A percentile compares a stretch with the other conserved stretches of the same genome.
Evolutionary conservation across 2,797 vertebrate species (phyloP).

Genomic region (Tiaroga cobitis): DNA sequence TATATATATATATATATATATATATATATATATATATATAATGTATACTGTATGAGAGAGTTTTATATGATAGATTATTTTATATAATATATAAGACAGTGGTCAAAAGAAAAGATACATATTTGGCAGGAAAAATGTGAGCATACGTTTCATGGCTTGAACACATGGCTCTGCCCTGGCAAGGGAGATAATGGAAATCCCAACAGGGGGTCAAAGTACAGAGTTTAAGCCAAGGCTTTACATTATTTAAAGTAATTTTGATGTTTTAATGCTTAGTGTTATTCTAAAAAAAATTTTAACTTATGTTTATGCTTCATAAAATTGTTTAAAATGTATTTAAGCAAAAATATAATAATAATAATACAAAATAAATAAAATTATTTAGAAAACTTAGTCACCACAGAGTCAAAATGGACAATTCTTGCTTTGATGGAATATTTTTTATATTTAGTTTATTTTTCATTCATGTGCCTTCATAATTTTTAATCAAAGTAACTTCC

Average conservation of each 20-base stretch:
- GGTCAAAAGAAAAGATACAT: slow-evolving; percentile 8
- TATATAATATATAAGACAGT: not conserved
- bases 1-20: not conserved
- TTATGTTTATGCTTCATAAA: not conserved
- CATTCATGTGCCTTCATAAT: not conserved
- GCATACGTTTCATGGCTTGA: slow-evolving; percentile 56
- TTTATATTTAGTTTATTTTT: not conserved
- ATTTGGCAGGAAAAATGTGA: slow-evolving; percentile 53
- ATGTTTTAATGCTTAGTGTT: not conserved
- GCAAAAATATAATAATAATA: not conserved
- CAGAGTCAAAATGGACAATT: not conserved
- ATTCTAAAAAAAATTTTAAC: not conserved
- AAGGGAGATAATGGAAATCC: slow-evolving; percentile 65
- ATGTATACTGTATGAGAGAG: not conserved
- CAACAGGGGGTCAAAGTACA: slow-evolving; percentile 58
- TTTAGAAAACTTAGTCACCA: not conserved
- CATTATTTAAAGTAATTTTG: slow-evolving; percentile 39
- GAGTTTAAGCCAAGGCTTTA: slow-evolving; percentile 22
- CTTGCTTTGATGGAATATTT: not conserved
- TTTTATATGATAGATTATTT: not conserved
- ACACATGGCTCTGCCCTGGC: slow-evolving; percentile 63
- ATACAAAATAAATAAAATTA: too few species aligned
- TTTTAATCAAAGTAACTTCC: not conserved
- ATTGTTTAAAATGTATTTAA: not conserved
- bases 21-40: not conserved